Evolutionary conservation across 2,797 vertebrate genomes (phyloP).

Genomic region (Scolopax bukidnonensis): DNA sequence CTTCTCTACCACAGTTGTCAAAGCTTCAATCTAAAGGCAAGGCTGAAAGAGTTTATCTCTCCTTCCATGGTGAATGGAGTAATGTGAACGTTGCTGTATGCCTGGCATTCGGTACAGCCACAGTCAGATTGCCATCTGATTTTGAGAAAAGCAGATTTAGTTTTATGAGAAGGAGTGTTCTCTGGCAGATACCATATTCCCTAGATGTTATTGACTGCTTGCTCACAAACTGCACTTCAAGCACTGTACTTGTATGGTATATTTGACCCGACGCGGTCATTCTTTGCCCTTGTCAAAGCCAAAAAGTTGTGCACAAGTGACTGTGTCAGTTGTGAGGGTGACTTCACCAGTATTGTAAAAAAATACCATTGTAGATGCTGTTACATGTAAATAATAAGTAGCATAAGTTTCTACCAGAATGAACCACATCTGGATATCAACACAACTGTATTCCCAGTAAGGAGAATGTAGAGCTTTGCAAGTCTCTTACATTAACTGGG

Average conservation of each 20-base stretch:
- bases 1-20: not conserved
- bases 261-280: not conserved
- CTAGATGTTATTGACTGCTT: not conserved
- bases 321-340: not conserved
- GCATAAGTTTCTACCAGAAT: not conserved
- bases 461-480: not conserved
- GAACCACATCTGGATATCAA: not conserved
- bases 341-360: not conserved
- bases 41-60: not conserved
- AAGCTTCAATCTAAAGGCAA: not conserved
- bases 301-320: not conserved
- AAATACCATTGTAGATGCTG: not conserved
- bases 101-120: not conserved
- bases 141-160: not conserved
- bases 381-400: not conserved
- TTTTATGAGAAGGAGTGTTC: not conserved
- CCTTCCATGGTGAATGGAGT: not conserved
- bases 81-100: not conserved
- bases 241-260: not conserved
- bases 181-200: not conserved
- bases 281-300: not conserved
- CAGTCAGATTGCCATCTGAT: not conserved
- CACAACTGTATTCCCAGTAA: not conserved
- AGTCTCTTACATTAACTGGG: not conserved
- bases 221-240: not conserved